Base-by-base conservation (phyloP, 2,888 invertebrate genomes). In the Esperia sulphurella region DNA sequence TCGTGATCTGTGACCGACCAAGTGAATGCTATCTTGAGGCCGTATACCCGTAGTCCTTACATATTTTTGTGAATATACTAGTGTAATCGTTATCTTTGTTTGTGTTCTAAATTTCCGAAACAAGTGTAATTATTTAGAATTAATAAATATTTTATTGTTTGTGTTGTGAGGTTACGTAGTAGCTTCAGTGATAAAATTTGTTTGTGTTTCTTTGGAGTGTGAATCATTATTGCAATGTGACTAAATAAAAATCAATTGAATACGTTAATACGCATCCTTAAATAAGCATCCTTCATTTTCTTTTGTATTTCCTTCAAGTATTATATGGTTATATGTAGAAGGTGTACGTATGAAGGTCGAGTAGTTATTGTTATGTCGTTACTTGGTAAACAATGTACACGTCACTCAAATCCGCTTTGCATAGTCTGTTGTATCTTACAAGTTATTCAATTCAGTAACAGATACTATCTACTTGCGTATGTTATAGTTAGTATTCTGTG, bases 301-400 rank as follows among this genome's bases (percentile, higher is more conserved):
- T 21, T 21, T 21, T 5, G 21, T 21, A 21, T 5, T 21, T 5
- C 3, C 21, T 21, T 21, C 21, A 3, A 21, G 21, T 21, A 21
- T 21, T 3, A 21, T 21, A 21, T 21, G 21, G 21, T 21, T 21
- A 3, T 21, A 21, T 2, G 5, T 5, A 5, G 21, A 2, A 5
- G 2, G 5, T 5, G 21, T 21, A 21, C 31, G 59, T 58, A 53
- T 67, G 80, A 85, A 86, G 86, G 86, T 79, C 83, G 69, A 61
- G 60, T 58, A 63, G 58, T 45, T 53, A 63, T 77, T 71, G 76
- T 77, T 71, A 61, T 59, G 61, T 59, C 61, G 65, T 61, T 61
- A 50, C 41, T 3, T 30, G 46, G 46, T 45, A 39, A 41, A 41
- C 47, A 40, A 45, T 41, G 45, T 46, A 46, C 41, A 42, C 43